Percentiles rank a stretch among this genome's conserved stretches.
Evolutionary conservation across 2,113 vertebrate species (phyloP).

Genomic region (Sceloporus undulatus): DNA sequence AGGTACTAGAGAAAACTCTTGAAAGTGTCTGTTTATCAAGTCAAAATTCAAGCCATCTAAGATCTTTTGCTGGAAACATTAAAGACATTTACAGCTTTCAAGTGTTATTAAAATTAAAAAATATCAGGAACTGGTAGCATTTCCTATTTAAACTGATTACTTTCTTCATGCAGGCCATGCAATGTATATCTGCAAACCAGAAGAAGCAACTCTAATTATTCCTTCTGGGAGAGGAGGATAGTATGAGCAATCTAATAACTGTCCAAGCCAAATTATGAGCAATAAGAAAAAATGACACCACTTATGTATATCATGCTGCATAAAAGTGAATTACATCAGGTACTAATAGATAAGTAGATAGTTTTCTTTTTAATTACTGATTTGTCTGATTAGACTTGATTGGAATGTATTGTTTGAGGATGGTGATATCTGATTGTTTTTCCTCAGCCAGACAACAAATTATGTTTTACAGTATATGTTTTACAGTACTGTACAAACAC

Average conservation of each 20-base stretch:
- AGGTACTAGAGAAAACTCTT: background rate
- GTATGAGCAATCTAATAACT: background rate
- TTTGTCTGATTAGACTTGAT: background rate
- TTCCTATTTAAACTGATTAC: background rate
- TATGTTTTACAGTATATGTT: background rate
- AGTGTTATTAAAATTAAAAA: background rate
- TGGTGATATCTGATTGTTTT: background rate
- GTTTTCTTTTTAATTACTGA: slow-evolving; percentile 5
- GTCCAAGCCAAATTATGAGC: background rate
- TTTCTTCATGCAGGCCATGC: background rate
- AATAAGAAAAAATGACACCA: background rate
- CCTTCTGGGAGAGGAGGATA: background rate
- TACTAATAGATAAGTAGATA: background rate
- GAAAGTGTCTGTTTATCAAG: background rate
- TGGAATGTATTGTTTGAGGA: background rate
- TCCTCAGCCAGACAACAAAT: background rate
- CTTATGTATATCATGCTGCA: background rate
- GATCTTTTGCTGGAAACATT: background rate
- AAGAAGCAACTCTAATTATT: background rate
- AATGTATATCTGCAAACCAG: background rate
- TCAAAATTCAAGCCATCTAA: background rate
- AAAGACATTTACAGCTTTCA: background rate
- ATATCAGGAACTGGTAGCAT: background rate
- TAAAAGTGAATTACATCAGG: background rate
- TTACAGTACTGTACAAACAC: background rate